A percentile compares a stretch with the other conserved stretches of the same genome.
phyloP scores from a whole-genome alignment of 2,888 invertebrate genomes.

The Athetis lepigone region DNA sequence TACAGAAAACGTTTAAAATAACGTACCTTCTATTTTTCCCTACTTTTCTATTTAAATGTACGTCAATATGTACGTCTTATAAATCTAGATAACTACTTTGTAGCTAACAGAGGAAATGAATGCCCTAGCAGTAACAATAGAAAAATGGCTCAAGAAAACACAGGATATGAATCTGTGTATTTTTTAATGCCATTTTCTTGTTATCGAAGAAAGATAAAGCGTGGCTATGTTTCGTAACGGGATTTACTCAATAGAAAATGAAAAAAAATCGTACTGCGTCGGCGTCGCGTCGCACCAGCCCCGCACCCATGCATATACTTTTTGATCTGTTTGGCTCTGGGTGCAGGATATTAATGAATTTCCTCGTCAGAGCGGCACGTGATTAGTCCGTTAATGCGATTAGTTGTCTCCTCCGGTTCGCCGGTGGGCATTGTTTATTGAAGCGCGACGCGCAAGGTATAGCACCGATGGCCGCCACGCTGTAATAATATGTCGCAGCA shows the following conservation, averaged over 20 bases:
- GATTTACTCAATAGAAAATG: slow-evolving; percentile 51
- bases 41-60: no score
- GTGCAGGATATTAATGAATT: slow-evolving; percentile 93
- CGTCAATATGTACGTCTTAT: no score
- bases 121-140: no score
- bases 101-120: no score
- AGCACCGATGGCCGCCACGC: slow-evolving; percentile 35
- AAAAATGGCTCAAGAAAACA: no score
- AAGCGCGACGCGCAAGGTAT: slow-evolving; percentile 59
- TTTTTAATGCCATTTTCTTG: background rate
- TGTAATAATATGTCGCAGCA: slow-evolving; percentile 40
- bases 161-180: no score
- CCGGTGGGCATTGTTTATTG: slow-evolving; percentile 70
- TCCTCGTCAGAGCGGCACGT: slow-evolving; percentile 92
- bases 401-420: slow-evolving; percentile 76
- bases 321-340: slow-evolving; percentile 76
- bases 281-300: background rate
- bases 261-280: background rate
- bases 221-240: background rate
- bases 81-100: no score
- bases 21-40: no score
- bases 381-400: slow-evolving; percentile 93
- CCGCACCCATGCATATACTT: slow-evolving; percentile 65
- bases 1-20: no score
- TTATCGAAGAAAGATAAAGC: background rate